Conservation (phyloP, 1,140 invertebrate species). For the Vanessa tameamea region DNA sequence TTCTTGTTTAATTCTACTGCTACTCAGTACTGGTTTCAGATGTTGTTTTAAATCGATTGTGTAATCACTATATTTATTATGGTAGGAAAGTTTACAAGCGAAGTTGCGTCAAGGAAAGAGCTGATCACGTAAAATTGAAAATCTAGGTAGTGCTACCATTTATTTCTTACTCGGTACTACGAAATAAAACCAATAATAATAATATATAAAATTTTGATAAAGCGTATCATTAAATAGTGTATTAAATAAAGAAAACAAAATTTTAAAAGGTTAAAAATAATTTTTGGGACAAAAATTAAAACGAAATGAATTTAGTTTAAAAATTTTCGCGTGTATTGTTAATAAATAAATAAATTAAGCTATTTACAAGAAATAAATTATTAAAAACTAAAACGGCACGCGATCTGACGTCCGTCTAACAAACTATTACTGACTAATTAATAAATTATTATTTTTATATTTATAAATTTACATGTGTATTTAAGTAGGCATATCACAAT, state of each 20-base stretch:
- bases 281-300: conserved; percentile 17
- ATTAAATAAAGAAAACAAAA: conserved; percentile 37
- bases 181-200: conserved; percentile 15
- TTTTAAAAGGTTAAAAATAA: background rate
- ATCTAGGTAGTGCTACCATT: background rate
- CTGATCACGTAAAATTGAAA: conserved; percentile 23
- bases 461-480: conserved; percentile 39
- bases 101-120: conserved; percentile 8
- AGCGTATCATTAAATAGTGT: background rate
- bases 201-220: no score
- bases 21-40: no score
- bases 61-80: background rate
- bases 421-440: conserved; percentile 32
- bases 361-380: conserved; percentile 65
- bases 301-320: conserved; percentile 41
- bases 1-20: no score
- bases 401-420: conserved; percentile 41
- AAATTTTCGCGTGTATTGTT: conserved; percentile 64
- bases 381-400: conserved; percentile 46
- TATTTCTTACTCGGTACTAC: conserved; percentile 1
- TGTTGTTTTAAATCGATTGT: background rate
- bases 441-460: conserved; percentile 33
- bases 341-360: conserved; percentile 58
- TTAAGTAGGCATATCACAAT: conserved; percentile 49
- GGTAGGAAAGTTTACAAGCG: conserved; percentile 12